These are phyloP conservation scores for Acrocyrtus sp. DNA, from an alignment of 2,888 invertebrate genomes.

Conservation along the genomic window DNA sequence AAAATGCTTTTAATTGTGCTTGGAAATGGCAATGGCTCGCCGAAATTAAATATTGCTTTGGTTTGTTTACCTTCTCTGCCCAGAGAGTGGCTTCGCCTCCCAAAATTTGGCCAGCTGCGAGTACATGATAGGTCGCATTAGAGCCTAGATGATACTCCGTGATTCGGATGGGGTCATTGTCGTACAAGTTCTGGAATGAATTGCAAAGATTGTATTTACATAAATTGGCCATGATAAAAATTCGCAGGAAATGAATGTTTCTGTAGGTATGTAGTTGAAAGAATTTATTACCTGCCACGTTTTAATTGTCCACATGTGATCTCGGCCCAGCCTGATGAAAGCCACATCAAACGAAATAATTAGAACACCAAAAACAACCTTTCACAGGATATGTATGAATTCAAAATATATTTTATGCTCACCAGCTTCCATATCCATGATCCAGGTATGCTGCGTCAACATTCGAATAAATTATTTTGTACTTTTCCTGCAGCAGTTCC, in stretches of 20 bases:
- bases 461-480: conserved; percentile 82
- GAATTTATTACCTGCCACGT: conserved; percentile 69
- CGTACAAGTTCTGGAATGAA: conserved; percentile 72
- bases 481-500: conserved; percentile 78
- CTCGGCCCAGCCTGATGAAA: conserved; percentile 57
- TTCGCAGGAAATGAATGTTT: too few species aligned
- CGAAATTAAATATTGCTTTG: neutral
- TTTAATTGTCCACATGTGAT: conserved; percentile 62
- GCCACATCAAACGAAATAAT: conserved; percentile 52
- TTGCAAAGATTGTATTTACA: conserved; percentile 74
- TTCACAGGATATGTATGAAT: neutral
- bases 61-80: conserved; percentile 78
- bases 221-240: conserved; percentile 69
- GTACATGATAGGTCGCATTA: conserved; percentile 56
- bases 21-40: neutral
- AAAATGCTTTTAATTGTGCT: neutral
- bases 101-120: conserved; percentile 65
- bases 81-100: conserved; percentile 80
- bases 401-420: neutral
- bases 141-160: conserved; percentile 61
- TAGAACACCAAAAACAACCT: neutral
- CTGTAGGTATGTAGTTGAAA: too few species aligned
- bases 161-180: conserved; percentile 64
- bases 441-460: conserved; percentile 88
- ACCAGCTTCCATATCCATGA: conserved; percentile 73